phyloP scores from a whole-genome alignment of 2,113 vertebrate species.

The Plecturocebus donacophilus region DNA sequence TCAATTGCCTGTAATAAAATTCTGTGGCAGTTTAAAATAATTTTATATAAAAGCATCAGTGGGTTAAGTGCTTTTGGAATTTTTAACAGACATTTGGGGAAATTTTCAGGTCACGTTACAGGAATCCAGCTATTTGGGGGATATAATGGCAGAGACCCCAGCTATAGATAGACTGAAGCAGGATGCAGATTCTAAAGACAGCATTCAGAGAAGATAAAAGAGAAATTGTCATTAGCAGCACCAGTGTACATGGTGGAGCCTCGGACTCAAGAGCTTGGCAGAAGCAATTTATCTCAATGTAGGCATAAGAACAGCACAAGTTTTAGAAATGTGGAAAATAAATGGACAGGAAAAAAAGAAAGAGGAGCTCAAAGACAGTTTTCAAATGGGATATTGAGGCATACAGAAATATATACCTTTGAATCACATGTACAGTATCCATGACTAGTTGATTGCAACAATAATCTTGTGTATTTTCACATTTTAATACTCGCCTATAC shows the following conservation, averaged over 20 bases:
- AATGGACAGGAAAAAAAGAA: background rate
- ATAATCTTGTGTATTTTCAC: background rate
- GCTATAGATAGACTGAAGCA: background rate
- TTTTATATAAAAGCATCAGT: background rate
- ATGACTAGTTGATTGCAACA: background rate
- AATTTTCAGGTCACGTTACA: background rate
- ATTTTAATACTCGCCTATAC: background rate
- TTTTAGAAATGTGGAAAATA: background rate
- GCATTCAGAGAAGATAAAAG: background rate
- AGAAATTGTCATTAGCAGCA: background rate
- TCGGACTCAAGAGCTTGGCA: background rate
- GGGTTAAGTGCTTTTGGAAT: background rate
- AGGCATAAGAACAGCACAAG: background rate
- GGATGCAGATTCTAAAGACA: background rate
- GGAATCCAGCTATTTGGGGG: background rate
- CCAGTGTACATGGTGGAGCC: no score
- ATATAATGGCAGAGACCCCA: background rate
- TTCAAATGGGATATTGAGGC: background rate
- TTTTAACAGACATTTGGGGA: background rate
- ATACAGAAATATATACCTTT: background rate
- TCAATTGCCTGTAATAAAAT: background rate
- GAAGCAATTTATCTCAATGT: background rate
- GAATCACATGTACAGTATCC: background rate
- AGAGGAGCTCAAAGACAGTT: no score
- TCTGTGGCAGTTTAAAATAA: rapidly evolving